These are phyloP conservation scores for Pasiphila rectangulata DNA, from an alignment of 2,888 invertebrate genomes.

Conservation along the genomic window DNA sequence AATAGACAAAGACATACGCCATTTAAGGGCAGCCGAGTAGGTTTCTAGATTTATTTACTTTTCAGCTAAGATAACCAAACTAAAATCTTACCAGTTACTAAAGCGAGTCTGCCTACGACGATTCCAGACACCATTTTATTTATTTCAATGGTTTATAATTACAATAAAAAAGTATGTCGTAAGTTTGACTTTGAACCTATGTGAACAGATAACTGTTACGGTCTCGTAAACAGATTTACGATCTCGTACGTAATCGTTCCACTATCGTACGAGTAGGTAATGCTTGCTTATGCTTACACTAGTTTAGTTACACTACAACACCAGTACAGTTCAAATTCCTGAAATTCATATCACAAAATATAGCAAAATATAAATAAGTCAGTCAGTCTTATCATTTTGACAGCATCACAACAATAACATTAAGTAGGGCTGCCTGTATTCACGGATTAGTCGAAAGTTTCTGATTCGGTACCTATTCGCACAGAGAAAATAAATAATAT, in stretches of 20 bases:
- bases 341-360: not conserved
- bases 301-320: no score
- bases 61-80: no score
- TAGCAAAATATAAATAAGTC: no score
- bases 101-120: constrained; percentile 64
- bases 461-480: not conserved
- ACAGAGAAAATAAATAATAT: not conserved
- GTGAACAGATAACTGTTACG: not conserved
- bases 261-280: no score
- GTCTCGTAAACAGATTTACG: no score
- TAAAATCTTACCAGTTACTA: constrained; percentile 62
- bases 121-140: constrained; percentile 60
- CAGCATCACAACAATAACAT: not conserved
- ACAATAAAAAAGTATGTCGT: not conserved
- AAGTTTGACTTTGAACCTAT: constrained; percentile 51
- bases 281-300: no score
- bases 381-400: not conserved
- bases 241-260: no score
- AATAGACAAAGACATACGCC: no score
- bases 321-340: not conserved
- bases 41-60: no score
- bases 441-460: not conserved
- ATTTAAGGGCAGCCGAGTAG: no score
- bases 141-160: not conserved
- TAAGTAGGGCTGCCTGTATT: no score